Conservation (phyloP, 2,113 vertebrate species). For the Peromyscus leucopus region DNA sequence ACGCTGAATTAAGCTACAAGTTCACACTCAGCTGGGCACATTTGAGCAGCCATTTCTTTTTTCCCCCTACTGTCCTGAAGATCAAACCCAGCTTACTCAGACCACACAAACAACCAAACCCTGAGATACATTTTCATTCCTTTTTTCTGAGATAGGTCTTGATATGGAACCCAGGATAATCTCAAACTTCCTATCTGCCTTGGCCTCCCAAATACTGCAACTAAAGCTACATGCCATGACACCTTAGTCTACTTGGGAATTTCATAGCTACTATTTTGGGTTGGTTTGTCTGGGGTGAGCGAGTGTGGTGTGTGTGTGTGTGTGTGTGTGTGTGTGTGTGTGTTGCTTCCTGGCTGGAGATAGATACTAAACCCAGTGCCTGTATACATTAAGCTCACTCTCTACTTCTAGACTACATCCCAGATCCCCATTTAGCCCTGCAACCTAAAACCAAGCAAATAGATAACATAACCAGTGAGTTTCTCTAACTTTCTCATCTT, state of each 20-base stretch:
- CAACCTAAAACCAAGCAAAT: neutral
- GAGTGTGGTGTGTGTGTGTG: neutral
- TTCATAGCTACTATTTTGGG: neutral
- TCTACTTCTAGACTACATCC: neutral
- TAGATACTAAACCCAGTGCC: neutral
- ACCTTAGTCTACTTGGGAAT: neutral
- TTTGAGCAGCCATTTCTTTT: neutral
- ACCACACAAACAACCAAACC: neutral
- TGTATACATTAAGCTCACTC: neutral
- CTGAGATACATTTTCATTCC: neutral
- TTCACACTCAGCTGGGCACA: neutral
- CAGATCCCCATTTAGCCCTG: neutral
- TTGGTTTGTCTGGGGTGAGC: neutral
- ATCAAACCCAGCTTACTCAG: neutral
- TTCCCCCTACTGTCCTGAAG: neutral
- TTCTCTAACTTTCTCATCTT: slow-evolving; percentile 46
- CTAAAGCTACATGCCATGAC: neutral
- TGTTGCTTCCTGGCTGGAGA: neutral
- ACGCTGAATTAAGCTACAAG: neutral
- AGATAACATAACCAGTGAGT: neutral
- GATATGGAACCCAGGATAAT: neutral
- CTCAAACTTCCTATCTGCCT: neutral
- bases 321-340: neutral
- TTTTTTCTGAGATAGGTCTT: neutral
- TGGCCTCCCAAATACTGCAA: neutral